Evolutionary conservation across 2,888 invertebrate species (phyloP).

Genomic region (Tenthredo scrophulariae): DNA sequence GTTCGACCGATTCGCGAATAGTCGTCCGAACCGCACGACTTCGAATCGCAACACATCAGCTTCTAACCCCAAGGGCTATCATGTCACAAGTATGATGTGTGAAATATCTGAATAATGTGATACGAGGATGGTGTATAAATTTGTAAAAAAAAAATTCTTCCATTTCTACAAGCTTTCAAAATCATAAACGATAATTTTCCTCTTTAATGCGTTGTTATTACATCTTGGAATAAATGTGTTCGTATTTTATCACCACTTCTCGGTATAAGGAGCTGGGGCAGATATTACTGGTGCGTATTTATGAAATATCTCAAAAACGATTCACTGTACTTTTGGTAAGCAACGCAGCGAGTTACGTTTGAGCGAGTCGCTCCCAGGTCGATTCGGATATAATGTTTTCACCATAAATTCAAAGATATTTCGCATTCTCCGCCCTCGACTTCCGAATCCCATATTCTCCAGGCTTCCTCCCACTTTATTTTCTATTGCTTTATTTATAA

Average conservation of each 20-base stretch:
- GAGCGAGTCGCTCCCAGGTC: constrained; percentile 28
- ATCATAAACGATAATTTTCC: not conserved
- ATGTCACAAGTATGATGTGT: not conserved
- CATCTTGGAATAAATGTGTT: not conserved
- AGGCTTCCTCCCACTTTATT: constrained; percentile 44
- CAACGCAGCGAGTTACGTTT: constrained; percentile 6
- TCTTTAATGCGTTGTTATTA: not conserved
- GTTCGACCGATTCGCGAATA: not conserved
- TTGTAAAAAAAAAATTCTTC: not conserved
- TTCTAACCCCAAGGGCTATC: not conserved
- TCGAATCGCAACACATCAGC: constrained; percentile 1
- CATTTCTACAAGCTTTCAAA: not conserved
- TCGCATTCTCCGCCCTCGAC: constrained; percentile 36
- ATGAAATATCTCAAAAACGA: constrained; percentile 20
- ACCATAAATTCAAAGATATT: constrained; percentile 44
- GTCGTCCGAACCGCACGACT: not conserved
- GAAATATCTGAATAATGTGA: not conserved
- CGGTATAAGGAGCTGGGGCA: not conserved
- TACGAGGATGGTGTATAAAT: not conserved
- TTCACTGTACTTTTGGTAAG: constrained; percentile 23
- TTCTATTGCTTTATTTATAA: constrained; percentile 47
- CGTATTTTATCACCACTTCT: constrained; percentile 14
- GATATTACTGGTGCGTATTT: constrained; percentile 4
- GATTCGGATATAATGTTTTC: constrained; percentile 37
- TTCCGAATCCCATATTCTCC: constrained; percentile 44